Base-by-base conservation (phyloP, 2,888 invertebrate species). In the Lithosia quadra region DNA sequence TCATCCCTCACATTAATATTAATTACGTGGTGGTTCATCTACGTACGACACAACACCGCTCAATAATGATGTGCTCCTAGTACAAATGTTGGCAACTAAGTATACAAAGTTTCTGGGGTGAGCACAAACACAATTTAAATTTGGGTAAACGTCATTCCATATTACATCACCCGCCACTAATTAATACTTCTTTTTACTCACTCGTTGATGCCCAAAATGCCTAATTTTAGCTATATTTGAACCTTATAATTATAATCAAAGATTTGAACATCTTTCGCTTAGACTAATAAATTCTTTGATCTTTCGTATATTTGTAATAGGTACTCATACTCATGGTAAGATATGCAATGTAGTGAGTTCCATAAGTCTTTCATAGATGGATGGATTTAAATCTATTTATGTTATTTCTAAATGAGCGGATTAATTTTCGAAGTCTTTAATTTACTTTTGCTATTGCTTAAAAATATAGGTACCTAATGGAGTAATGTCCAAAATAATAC, bases 1-100 rank as follows among this genome's bases (percentile, higher is more conserved):
- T 49, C 65, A 21, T 33, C 22, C 60, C 59, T 39, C 61, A 65
- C 57, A 43, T 57, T 72, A 62, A 68, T 71, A 69, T 71, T 69
- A 65, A 64, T 57, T 64, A 39, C 15, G 55, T 56, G 7, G 15
- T 22, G 11, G 62, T n/a, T 24, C 11, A 24, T 49, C 24, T 24
- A 24, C 18, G n/a, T 49, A 49, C 49, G 59, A 34, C 59, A 36
- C 59, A 36, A 60, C 34, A 59, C 34, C 18, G 9, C 49, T 49
- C 49, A 49, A 49, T 49, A 43, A 49, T 49, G 4, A 43, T 7
- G 49, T 49, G 49, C 5, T 49, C 49, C 49, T n/a, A n/a, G 49
- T 49, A 1, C 49, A 9, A 49, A 49, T 49, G 49, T 49, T 49
- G n/a, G 49, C n/a, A 43, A n/a, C 18, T 49, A 49, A n/a, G n/a